Conservation (phyloP, 1,140 invertebrate species). For the Caenorhabditis inopinata region DNA sequence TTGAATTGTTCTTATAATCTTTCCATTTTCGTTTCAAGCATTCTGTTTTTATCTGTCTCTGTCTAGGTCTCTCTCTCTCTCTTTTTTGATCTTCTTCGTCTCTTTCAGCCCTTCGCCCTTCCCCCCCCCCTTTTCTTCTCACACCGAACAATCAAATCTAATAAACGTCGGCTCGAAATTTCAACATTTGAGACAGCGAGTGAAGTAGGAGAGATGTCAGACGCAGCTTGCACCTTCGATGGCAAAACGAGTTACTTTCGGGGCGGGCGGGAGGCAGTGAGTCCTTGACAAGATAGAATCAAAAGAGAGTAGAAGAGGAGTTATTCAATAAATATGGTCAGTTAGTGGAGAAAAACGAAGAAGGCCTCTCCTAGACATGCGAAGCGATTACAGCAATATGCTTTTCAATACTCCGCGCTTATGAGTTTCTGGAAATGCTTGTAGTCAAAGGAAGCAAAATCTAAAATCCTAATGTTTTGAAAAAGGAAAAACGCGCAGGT, state of each 20-base stretch:
- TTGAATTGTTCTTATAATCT: background rate
- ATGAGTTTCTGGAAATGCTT: too few species aligned
- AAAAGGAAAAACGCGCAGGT: too few species aligned
- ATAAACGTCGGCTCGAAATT: slow-evolving; percentile 20
- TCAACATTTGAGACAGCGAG: background rate
- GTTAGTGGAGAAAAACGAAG: background rate
- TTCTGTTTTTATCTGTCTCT: background rate
- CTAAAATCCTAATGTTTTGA: too few species aligned
- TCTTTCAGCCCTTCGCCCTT: too few species aligned
- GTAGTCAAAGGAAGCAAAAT: too few species aligned
- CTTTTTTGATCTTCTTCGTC: background rate
- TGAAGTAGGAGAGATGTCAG: background rate
- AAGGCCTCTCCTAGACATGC: background rate
- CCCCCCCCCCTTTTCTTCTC: too few species aligned
- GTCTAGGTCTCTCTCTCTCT: background rate
- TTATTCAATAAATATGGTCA: background rate
- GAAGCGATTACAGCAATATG: background rate
- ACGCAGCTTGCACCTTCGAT: slow-evolving; percentile 18
- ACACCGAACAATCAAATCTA: slow-evolving; percentile 30
- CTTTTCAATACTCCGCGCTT: too few species aligned
- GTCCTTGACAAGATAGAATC: background rate
- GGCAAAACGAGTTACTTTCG: slow-evolving; percentile 23
- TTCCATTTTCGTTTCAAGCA: background rate
- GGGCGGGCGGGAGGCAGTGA: background rate
- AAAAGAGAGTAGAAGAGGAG: background rate